Base-by-base conservation (phyloP, 2,888 invertebrate genomes). In the Lepetodrilus schrolli region DNA sequence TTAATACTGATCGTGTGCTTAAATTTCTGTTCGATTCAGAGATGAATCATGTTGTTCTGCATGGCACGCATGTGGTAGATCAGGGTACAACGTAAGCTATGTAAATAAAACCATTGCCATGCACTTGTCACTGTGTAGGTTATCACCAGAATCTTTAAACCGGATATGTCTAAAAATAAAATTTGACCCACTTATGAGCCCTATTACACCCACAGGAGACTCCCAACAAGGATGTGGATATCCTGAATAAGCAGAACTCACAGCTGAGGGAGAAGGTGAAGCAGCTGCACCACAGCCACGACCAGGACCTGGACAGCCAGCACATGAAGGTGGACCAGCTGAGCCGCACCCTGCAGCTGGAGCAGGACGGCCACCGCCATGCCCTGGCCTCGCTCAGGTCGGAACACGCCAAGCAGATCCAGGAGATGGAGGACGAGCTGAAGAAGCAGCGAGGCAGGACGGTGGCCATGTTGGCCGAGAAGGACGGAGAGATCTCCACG, bases 371-470 rank as follows among this genome's bases (percentile, higher is more conserved):
- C 65, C 89, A 90, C 75, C 87, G 87, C 68, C 92, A 92, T 73
- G 91, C 92, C 80, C 87, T 81, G 20, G 82, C 58, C 80, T 90
- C 78, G 71, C 86, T 75, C 23, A 81, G 84, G 0, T 91, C 92
- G 10, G 92, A 93, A 48, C 87, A 95, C 71, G 95, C 96, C 86
- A 94, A 94, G 80, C 94, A 95, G 83, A 91, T 91, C 3, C 79
- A 81, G 34, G 87, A 89, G 51, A 79, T 89, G 36, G 88, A 90
- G 75, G 76, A 79, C 4, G 87, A 90, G 71, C 81, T 90, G 34
- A 92, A 93, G 58, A 94, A 94, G n/a, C 96, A 96, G 87, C 92
- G 96, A 0, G 94, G 95, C 71, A 92, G 96, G 43, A 95, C 96
- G 38, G 91, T 96, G 7, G 93, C 93, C 1, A 90, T 96, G 26